phyloP scores from a whole-genome alignment of 2,797 vertebrate genomes.

The Paramormyrops hopkinsi region DNA sequence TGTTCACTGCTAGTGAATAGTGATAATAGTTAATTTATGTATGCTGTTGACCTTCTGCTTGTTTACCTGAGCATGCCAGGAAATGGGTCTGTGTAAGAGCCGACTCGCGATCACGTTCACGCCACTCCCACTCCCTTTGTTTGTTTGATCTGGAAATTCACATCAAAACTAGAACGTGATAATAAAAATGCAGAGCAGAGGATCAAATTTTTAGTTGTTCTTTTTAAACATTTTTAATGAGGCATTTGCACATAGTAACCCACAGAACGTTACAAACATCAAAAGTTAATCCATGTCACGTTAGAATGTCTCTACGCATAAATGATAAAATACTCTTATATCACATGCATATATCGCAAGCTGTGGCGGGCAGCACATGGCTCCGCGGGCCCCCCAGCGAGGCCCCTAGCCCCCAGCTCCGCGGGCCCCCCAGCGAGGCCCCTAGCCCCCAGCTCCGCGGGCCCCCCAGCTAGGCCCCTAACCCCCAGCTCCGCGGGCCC shows the following conservation, averaged over 20 bases:
- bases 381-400: neutral
- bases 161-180: neutral
- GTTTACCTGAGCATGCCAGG: neutral
- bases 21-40: neutral
- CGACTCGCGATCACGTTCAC: neutral
- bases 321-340: neutral
- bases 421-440: no score
- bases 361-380: neutral
- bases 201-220: neutral
- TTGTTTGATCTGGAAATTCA: neutral
- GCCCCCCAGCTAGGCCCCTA: neutral
- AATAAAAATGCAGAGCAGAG: neutral
- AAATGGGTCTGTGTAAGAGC: neutral
- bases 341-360: neutral
- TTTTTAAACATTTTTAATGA: neutral
- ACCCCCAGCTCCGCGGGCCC: neutral
- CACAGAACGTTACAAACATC: neutral
- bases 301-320: neutral
- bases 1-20: neutral
- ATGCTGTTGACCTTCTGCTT: neutral
- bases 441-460: neutral
- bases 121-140: neutral
- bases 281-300: neutral
- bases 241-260: neutral
- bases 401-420: neutral